Conservation (phyloP, 2,888 invertebrate genomes). For the Tinea semifulvella region DNA sequence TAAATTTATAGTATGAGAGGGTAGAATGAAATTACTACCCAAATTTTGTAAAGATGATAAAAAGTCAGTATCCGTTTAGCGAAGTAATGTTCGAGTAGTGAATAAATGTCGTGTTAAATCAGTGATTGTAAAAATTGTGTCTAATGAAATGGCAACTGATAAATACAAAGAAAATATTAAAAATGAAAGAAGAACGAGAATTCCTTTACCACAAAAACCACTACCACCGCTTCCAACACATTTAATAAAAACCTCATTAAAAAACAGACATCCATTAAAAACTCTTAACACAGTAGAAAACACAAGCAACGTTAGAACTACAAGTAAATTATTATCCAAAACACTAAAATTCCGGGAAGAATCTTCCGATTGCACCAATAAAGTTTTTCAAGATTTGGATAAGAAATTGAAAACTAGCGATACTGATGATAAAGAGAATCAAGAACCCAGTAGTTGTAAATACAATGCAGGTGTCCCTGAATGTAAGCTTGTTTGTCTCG, state of each 20-base stretch:
- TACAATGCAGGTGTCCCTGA: not conserved
- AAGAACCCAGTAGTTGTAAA: not conserved
- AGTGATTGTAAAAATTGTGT: slow-evolving; percentile 6
- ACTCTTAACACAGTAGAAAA: slow-evolving; percentile 27
- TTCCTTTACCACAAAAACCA: slow-evolving; percentile 38
- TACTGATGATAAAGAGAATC: not conserved
- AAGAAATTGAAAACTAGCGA: too few species aligned
- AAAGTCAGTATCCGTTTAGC: too few species aligned
- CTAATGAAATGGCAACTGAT: slow-evolving; percentile 28
- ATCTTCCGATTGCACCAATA: slow-evolving; percentile 29
- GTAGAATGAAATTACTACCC: slow-evolving; percentile 3
- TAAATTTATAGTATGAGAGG: not conserved
- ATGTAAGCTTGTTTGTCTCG: not conserved
- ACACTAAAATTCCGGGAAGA: slow-evolving; percentile 29
- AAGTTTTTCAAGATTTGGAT: slow-evolving; percentile 35
- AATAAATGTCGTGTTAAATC: slow-evolving; percentile 13
- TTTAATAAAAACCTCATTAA: slow-evolving; percentile 23
- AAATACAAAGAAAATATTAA: slow-evolving; percentile 36
- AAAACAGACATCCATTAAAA: slow-evolving; percentile 27
- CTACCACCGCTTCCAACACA: slow-evolving; percentile 36
- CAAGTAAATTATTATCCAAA: too few species aligned
- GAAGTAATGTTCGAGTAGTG: too few species aligned
- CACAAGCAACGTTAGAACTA: slow-evolving; percentile 19
- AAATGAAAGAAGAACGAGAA: slow-evolving; percentile 28
- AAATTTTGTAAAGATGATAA: too few species aligned